Base-by-base conservation (phyloP, 2,888 invertebrate species). In the Orchesellides sinensis region DNA sequence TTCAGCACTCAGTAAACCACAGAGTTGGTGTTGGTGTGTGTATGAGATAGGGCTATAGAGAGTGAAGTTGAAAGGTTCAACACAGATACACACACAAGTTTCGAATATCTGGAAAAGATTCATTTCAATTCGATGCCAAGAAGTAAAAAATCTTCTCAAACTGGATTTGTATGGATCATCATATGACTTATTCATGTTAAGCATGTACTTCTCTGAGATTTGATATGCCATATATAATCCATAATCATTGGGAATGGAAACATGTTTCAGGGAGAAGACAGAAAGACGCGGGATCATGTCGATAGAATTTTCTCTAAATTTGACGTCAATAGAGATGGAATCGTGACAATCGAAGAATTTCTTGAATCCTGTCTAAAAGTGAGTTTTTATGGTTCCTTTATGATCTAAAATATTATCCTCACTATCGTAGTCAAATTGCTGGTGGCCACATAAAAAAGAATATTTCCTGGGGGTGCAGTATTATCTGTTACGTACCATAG, bases 341-440 rank as follows among this genome's bases (percentile, higher is more conserved):
- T 96, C 89, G 96, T 98, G 90, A 97, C 97, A 86, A 96, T 97
- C 91, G 97, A 97, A 91, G 97, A 98, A 92, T 98, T 97, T 91
- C 94, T 97, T 90, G 96, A 97, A 92, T 96, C 96, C 89, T 98
- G 97, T 91, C 93, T 96, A 88, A 96, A 96, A 92, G 97, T 93
- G 90, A 88, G 89, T 83, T 12, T 5, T 5, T n/a, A 56, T 25
- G 4, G 14, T 40, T 40, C n/a, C 40, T 40, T 40, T n/a, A n/a
- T n/a, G n/a, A n/a, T n/a, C n/a, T n/a, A n/a, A n/a, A n/a, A n/a
- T n/a, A n/a, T n/a, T n/a, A n/a, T n/a, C n/a, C n/a, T n/a, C n/a
- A n/a, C n/a, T n/a, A n/a, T n/a, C n/a, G n/a, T n/a, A n/a, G n/a
- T n/a, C n/a, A n/a, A n/a, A n/a, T n/a, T n/a, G n/a, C n/a, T n/a